Percentiles rank a stretch among this genome's conserved stretches.
phyloP scores from a whole-genome alignment of 2,113 vertebrate genomes.

The Phoenicopterus ruber region DNA sequence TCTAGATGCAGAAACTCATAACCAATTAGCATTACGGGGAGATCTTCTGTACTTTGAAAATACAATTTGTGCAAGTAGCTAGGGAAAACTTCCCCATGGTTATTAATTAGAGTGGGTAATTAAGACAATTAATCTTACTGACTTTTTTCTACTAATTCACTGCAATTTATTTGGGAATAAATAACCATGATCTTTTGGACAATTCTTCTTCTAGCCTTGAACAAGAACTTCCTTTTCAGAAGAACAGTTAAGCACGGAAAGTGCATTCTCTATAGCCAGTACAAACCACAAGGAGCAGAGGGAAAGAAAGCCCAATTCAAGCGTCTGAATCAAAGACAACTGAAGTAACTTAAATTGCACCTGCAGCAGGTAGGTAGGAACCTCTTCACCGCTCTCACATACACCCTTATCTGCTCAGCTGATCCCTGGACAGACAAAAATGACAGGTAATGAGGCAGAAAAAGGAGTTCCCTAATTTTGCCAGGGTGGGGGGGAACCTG shows the following conservation, averaged over 20 bases:
- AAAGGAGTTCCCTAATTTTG: neutral
- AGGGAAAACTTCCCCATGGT: slow-evolving; percentile 49
- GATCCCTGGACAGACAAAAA: neutral
- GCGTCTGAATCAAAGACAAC: neutral
- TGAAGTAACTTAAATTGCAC: neutral
- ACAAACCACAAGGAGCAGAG: neutral
- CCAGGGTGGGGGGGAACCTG: neutral
- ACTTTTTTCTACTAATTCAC: slow-evolving; percentile 34
- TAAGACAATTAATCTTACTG: slow-evolving; percentile 69
- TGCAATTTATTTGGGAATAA: slow-evolving; percentile 34
- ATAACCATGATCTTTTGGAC: slow-evolving; percentile 28
- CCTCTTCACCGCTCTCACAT: neutral
- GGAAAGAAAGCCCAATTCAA: slow-evolving; percentile 20
- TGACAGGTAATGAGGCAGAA: neutral
- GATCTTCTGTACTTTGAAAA: slow-evolving; percentile 42
- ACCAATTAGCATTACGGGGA: slow-evolving; percentile 51
- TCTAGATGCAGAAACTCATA: slow-evolving; percentile 65
- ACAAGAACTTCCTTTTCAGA: neutral
- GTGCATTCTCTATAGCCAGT: slow-evolving; percentile 4
- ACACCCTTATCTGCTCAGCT: neutral
- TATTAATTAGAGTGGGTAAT: slow-evolving; percentile 62
- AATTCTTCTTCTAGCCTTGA: slow-evolving; percentile 21
- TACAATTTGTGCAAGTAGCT: slow-evolving; percentile 38
- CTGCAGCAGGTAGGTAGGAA: neutral
- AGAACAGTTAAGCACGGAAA: neutral